Base-by-base conservation (phyloP, 2,888 invertebrate genomes). In the Dicycla oo region DNA sequence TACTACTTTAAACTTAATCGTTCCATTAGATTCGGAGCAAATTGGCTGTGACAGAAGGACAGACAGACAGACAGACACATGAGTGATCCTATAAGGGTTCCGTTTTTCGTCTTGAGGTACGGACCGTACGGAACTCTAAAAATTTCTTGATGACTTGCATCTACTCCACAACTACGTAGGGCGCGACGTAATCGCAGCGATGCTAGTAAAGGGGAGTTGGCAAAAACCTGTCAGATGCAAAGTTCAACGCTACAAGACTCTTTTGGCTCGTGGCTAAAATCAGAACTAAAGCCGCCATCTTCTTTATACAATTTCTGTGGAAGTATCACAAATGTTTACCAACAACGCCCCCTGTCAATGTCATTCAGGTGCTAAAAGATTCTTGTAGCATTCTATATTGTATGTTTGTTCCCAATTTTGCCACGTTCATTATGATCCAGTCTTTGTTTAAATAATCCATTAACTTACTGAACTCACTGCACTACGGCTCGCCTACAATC, bases 401-500 rank as follows among this genome's bases (percentile, higher is more conserved):
- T 8, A 23, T 58, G 23, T 58, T 58, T 10, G 18, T 18, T 58
- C n/a, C 23, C 15, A 10, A 15, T n/a, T 56, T 34, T 38, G 38
- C 23, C 18, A 10, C 18, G 10, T 38, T 15, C 18, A 4, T 26
- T 4, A 5, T 61, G 13, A 51, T 11, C 10, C 30, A 30, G 2
- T 30, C 2, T 0, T 0, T 6, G 1, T 62, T 30, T 30, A n/a
- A 65, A 38, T 58, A 43, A 43, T 43, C 40, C 20, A 26, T 43
- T 66, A 69, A 38, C 47, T 56, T 81, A 68, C 83, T 78, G 64
- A 34, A 30, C 11, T 11, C 3, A 2, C 43, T 76, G 2, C 51
- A 73, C 81, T 78, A 51, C 68, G 73, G 3, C 60, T 64, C 66
- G 49, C 75, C 61, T 77, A 81, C 64, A 75, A 80, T 78, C 86